Evolutionary conservation across 1,140 invertebrate species (phyloP), one percentile per base, ranked within the genome.

Genomic region (Piezodorus guildinii): DNA sequence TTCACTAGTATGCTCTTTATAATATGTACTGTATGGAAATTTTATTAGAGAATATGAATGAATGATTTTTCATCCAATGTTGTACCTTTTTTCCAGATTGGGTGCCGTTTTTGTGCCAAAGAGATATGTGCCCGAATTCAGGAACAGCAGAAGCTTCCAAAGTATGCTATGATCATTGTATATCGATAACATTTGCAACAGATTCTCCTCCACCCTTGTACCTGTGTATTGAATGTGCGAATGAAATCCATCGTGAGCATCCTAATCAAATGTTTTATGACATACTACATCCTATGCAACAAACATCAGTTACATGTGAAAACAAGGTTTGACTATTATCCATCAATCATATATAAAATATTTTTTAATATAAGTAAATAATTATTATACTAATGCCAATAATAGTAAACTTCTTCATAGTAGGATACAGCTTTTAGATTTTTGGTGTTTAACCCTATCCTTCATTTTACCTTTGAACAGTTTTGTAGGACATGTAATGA

Each of bases 191-290:
- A 30, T 89, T 86, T 78, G 88, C 85, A 63, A 85, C 78, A 64
- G 91, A 85, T 77, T 90, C 84, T 63, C 91, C 95, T 0, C 95
- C 96, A 14, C 95, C 96, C 0, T 78, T 98, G 6, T 96, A 95
- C 73, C 79, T 98, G 0, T 99, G 96, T 73, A 91, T 95, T 69
- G 94, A 95, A 73, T 99, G 96, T 77, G 90, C 91, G 39, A 94
- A 96, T 73, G 85, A 92, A 74, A 88, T 97, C 67, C 87, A 85
- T 72, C 81, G 87, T 44, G 86, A 85, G 73, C 87, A 85, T 76
- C 86, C 83, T 15, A 86, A 91, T 74, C 86, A 93, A 73, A 83
- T 92, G 70, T 91, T 90, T 73, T 86, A 90, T 70, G 93, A 96
- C 74, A 88, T 97, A 69, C 79, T 96, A 58, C 90, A 94, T 75